phyloP scores from a whole-genome alignment of 2,888 invertebrate species.

The Eupithecia subfuscata region DNA sequence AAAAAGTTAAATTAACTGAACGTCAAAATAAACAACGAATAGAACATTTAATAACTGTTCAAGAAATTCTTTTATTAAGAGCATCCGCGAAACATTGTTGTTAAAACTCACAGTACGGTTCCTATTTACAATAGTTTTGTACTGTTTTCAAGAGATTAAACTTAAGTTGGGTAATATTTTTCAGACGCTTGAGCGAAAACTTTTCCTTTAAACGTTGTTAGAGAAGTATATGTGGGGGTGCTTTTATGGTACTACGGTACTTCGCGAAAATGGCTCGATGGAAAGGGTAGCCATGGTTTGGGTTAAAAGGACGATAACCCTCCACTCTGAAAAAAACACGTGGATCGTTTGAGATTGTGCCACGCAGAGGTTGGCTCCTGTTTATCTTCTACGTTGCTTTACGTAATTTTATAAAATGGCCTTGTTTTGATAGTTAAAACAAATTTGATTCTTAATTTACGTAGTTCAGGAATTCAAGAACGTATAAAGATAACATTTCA shows the following conservation, averaged over 20 bases:
- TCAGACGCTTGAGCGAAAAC: conserved; percentile 71
- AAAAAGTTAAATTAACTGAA: background rate
- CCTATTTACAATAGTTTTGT: conserved; percentile 73
- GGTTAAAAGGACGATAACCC: conserved; percentile 11
- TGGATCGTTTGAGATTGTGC: conserved; percentile 9
- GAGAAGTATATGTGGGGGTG: conserved; percentile 27
- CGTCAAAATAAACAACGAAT: conserved; percentile 15
- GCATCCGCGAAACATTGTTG: conserved; percentile 50
- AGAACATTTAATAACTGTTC: conserved; percentile 30
- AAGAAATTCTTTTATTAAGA: conserved; percentile 29
- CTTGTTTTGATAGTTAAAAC: background rate
- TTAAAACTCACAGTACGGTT: conserved; percentile 54
- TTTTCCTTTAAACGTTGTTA: conserved; percentile 42
- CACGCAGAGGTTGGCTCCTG: background rate
- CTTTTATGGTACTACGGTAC: conserved; percentile 17
- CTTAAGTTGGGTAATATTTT: conserved; percentile 79
- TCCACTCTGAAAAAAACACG: conserved; percentile 9
- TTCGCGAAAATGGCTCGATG: conserved; percentile 20
- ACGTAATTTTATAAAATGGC: background rate
- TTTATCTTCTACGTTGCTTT: background rate
- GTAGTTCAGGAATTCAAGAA: background rate
- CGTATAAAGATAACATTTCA: background rate
- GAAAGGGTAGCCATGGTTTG: conserved; percentile 17
- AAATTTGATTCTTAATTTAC: background rate
- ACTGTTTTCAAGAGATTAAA: conserved; percentile 78